Base-by-base conservation (phyloP, 2,113 vertebrate genomes). In the Willisornis vidua region DNA sequence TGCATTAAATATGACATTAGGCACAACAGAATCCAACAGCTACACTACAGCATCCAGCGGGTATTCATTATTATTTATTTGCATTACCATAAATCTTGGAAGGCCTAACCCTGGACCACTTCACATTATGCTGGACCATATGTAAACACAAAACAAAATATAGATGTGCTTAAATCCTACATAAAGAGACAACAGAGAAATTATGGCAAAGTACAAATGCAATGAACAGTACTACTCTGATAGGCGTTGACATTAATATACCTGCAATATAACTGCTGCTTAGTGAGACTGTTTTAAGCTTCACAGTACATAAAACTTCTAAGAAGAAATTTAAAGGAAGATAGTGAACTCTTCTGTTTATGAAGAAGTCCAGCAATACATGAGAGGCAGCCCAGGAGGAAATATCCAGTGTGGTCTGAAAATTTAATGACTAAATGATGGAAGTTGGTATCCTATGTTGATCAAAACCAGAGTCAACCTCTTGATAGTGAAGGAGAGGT, bases 391-490 rank as follows among this genome's bases (percentile, higher is more conserved):
- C 35, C 63, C 55, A 90, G 48, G 35, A 89, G 55, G 90, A 93
- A 81, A 90, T 67, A 84, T 33, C 78, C 59, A 81, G 29, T 79
- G 72, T 75, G 52, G 31, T 85, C 71, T 93, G 48, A 90, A 87
- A 89, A 84, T 77, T 51, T 89, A 96, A 84, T 1, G 11, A 84
- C 10, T 0, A 0, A 84, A 73, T 81, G 61, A 94, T 61, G 73
- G 52, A 92, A 95, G 68, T 15, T 90, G 57, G 88, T 37, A 92
- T 88, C 54, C 37, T 33, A 74, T 43, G 63, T 62, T 92, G 79
- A 90, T 86, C 88, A 92, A 88, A 96, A 88, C 19, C 55, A 95
- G 75, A 93, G 82, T 77, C 59, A 94, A 48, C 33, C 24, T 92
- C 89, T 86, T 87, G 76, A 80, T 70, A 90, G 58, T 70, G 88